A percentile compares a stretch with the other conserved stretches of the same genome.
Evolutionary conservation across 2,888 invertebrate species (phyloP).

Genomic region (Eupithecia dodoneata): DNA sequence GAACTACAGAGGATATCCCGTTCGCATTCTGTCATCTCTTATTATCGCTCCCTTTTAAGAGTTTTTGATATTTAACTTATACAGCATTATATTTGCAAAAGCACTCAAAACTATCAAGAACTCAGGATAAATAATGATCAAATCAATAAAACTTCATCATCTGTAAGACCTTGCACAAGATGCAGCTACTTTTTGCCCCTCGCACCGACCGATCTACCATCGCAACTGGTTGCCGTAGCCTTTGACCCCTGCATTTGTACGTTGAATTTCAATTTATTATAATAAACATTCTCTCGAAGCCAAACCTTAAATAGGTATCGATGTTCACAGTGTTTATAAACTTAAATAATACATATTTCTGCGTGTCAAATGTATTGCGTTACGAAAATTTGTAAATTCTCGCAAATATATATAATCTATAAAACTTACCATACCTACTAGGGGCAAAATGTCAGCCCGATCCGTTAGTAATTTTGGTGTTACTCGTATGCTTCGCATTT

Average conservation of each 20-base stretch:
- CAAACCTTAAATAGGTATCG: conserved; percentile 16
- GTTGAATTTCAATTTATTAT: conserved; percentile 41
- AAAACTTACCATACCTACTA: too few relatives aligned
- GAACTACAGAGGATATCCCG: not conserved
- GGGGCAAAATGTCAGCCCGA: too few relatives aligned
- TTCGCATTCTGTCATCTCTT: not conserved
- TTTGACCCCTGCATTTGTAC: conserved; percentile 48
- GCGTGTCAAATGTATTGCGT: not conserved
- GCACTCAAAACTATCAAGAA: not conserved
- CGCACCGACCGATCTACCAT: conserved; percentile 3
- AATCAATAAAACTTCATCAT: conserved; percentile 1
- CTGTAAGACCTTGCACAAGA: not conserved
- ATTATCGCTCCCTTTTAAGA: too few relatives aligned
- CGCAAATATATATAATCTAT: not conserved
- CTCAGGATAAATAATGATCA: not conserved
- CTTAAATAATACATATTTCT: not conserved
- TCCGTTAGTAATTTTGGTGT: too few relatives aligned
- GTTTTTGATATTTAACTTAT: too few relatives aligned
- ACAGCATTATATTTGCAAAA: too few relatives aligned
- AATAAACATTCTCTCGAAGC: conserved; percentile 45
- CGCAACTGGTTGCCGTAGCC: conserved; percentile 48
- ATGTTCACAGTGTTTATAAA: not conserved
- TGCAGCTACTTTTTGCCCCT: not conserved
- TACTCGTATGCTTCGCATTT: too few relatives aligned
- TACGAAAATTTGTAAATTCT: not conserved